Base-by-base conservation (phyloP, 2,113 vertebrate genomes). In the Ariopsis seemanni region DNA sequence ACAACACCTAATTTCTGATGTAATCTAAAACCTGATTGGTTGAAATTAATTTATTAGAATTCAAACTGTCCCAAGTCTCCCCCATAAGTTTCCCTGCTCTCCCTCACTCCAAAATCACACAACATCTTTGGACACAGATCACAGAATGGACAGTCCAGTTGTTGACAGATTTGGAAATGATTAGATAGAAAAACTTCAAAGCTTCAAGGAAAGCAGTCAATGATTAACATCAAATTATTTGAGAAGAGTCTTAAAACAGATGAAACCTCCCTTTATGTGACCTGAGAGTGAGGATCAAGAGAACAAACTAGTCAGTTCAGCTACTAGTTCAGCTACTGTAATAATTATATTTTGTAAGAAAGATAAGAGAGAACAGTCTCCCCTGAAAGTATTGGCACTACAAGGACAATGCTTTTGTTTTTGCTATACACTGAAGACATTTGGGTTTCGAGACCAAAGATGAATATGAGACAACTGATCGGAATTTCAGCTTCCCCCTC, bases 101-200 rank as follows among this genome's bases (percentile, higher is more conserved):
- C 42, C 42, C 42, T 2, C 65, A 74, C 55, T 42, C 12, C 30
- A 60, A 53, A 48, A 48, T 65, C 58, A 58, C 52, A 60, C 50
- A 25, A 78, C 52, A 63, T 89, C 22, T 85, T 18, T 67, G 30
- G 71, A 79, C 22, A 65, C 67, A 82, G 79, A 71, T 85, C 72
- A 87, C 18, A 42, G 20, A 86, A 74, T 48, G 65, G 34, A 83
- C 25, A 17, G 58, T 48, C 48, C 22, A 65, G 34, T 18, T 22
- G 30, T 30, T 14, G 58, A 27, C 58, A 85, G 42, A 6, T 78
- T 65, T 78, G 57, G 2, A 72, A 84, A 9, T 77, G 78, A 34
- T 71, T 71, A 18, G 0, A 58, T 18, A n/a, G 60, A 81, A 86
- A 60, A 48, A 42, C 42, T 42, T 42, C 42, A 42, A 79, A 57